Evolutionary conservation across 2,797 vertebrate genomes (phyloP).

Genomic region (Eulemur coronatus): DNA sequence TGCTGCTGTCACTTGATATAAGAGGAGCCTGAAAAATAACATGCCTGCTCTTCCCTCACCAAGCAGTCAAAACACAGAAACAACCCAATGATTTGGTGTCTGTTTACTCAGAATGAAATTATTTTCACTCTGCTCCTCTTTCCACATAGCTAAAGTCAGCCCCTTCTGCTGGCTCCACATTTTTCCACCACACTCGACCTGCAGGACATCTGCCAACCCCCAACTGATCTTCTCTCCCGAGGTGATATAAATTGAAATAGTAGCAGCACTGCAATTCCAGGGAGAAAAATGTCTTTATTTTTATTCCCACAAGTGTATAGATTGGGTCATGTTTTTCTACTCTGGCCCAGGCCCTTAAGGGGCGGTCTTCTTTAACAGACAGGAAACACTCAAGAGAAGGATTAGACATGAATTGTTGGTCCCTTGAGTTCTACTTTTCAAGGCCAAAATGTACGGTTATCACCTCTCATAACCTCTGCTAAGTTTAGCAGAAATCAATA

Average conservation of each 20-base stretch:
- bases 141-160: background rate
- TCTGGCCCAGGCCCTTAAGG: background rate
- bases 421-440: background rate
- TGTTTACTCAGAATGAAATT: background rate
- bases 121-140: background rate
- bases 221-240: background rate
- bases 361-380: background rate
- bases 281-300: background rate
- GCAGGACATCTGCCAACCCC: background rate
- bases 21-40: background rate
- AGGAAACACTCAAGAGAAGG: background rate
- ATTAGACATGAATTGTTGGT: background rate
- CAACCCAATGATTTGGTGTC: background rate
- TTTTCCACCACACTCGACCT: background rate
- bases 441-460: background rate
- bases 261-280: background rate
- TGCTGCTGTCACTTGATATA: background rate
- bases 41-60: background rate
- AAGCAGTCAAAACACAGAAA: background rate
- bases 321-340: background rate
- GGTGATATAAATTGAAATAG: background rate
- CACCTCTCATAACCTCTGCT: constrained; percentile 27
- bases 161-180: background rate
- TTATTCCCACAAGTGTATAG: background rate
- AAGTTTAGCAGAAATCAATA: background rate